Conservation (phyloP, 2,888 invertebrate genomes). For the Archips crataeganus region DNA sequence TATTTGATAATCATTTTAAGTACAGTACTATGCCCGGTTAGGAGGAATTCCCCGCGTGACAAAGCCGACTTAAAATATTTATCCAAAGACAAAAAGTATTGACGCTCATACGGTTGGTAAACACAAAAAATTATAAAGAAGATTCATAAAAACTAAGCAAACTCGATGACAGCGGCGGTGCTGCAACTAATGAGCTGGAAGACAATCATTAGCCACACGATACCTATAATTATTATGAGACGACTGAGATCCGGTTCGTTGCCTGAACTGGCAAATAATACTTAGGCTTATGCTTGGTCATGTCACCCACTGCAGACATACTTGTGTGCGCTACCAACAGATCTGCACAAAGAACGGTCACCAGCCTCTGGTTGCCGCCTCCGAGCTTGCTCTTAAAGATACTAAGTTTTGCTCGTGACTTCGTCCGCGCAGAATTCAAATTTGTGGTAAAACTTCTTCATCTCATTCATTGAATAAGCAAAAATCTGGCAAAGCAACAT, state of each 20-base stretch:
- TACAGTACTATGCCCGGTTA: background rate
- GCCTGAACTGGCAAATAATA: background rate
- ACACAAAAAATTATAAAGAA: constrained; percentile 14
- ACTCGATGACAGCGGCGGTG: background rate
- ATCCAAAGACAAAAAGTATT: constrained; percentile 12
- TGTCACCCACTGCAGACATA: too few relatives aligned
- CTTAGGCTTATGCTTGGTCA: too few relatives aligned
- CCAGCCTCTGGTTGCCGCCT: too few relatives aligned
- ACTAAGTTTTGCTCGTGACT: too few relatives aligned
- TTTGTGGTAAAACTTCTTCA: too few relatives aligned
- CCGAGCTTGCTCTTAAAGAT: too few relatives aligned
- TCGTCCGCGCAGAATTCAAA: too few relatives aligned
- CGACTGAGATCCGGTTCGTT: constrained; percentile 1
- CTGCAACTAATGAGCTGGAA: background rate
- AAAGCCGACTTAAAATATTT: constrained; percentile 7
- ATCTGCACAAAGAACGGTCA: background rate
- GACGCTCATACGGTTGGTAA: constrained; percentile 7
- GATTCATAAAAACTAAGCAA: background rate
- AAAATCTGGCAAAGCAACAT: too few relatives aligned
- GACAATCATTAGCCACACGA: background rate
- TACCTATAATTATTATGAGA: background rate
- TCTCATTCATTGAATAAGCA: too few relatives aligned
- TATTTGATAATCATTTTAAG: too few relatives aligned
- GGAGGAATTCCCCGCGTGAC: background rate
- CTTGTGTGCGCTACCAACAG: background rate